Evolutionary conservation across 2,113 vertebrate species (phyloP), one percentile per base, ranked within the genome.

Genomic region (Platichthys stellatus): DNA sequence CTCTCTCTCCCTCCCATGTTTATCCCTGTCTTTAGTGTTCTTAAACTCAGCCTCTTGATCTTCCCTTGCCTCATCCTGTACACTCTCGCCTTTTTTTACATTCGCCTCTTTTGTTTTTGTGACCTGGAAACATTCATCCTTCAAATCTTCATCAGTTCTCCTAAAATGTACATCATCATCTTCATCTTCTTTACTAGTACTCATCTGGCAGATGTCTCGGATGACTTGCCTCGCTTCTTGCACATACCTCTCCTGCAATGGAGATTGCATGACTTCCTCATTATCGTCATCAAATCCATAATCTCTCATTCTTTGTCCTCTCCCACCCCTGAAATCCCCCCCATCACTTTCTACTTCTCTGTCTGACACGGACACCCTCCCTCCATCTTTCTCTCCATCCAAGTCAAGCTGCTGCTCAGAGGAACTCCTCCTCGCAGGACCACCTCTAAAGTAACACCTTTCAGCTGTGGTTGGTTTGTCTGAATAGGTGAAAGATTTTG

Each of bases 161-260:
- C 51, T 78, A 12, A 72, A 54, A 49, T 62, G 77, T 64, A 68
- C 80, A 82, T 91, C 93, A 0, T 92, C 90, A 70, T 82, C 77
- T n/a, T 80, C 24, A 24, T 24, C 77, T 60, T 80, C 77, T 59
- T 95, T 88, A 57, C 87, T 93, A n/a, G 93, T 95, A 58, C 95
- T 94, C 94, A 99, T 99, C 73, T 95, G 96, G 85, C 96, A 97
- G 84, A 99, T 99, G 85, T 99, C 97, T 89, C 95, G 95, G 56
- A 99, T 99, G 60, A 99, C 97, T 84, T 98, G 97, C 68, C 95
- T 94, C 0, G 97, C 98, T 90, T 99, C 98, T 83, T 96, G 96
- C 63, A 97, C 94, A 62, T 98, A 98, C 68, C 94, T 95, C 78
- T 98, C 97, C 81, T 97, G 96, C 74, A 97, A 78, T 6, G 96